A percentile compares a stretch with the other conserved stretches of the same genome.
Evolutionary conservation across 1,140 invertebrate species (phyloP).

Genomic region (Bombus affinis): DNA sequence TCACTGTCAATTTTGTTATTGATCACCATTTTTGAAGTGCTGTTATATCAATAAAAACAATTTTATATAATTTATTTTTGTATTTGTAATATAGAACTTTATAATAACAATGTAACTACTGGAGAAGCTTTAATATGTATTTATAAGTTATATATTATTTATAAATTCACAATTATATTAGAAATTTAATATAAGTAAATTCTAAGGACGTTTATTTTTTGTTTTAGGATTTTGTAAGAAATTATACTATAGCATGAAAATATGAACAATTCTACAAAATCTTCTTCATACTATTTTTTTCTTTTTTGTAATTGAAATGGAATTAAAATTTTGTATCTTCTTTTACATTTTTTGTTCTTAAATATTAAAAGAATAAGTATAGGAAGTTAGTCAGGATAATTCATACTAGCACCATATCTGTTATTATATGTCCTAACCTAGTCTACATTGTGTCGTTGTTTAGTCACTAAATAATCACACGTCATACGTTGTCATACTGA

Average conservation of each 20-base stretch:
- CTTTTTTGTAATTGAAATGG: constrained; percentile 6
- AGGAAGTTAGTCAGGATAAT: not conserved
- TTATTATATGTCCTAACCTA: constrained; percentile 24
- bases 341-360: not conserved
- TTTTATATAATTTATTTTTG: constrained; percentile 53
- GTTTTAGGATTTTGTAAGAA: not conserved
- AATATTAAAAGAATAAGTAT: not conserved
- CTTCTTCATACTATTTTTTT: not conserved
- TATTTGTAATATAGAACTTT: too few relatives aligned
- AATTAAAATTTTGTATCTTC: constrained; percentile 14
- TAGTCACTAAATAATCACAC: constrained; percentile 40
- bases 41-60: constrained; percentile 54
- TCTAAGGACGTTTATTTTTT: not conserved
- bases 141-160: not conserved
- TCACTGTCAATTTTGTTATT: constrained; percentile 36
- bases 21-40: constrained; percentile 24
- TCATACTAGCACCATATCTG: not conserved
- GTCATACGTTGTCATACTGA: constrained; percentile 30
- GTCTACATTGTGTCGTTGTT: not conserved
- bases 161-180: not conserved
- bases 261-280: not conserved
- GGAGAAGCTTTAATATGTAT: not conserved
- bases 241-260: not conserved
- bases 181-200: not conserved
- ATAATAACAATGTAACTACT: not conserved